Conservation (phyloP, 2,113 vertebrate species). For the Mixornis gularis region DNA sequence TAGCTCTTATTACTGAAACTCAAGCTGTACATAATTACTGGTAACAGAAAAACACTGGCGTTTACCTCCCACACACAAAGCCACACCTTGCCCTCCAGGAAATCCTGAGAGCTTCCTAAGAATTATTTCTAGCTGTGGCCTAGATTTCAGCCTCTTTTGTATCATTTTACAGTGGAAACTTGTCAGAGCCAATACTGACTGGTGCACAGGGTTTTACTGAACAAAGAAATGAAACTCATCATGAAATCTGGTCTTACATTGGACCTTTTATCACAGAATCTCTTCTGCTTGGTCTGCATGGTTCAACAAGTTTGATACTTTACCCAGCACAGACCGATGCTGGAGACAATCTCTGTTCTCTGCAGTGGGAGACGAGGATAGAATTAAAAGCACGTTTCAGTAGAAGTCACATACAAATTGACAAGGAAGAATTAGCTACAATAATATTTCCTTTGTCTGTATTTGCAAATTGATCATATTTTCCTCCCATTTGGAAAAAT, state of each 20-base stretch:
- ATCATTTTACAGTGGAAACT: background rate
- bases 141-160: conserved; percentile 33
- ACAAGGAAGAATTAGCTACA: background rate
- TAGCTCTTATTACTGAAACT: conserved; percentile 42
- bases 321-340: background rate
- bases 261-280: background rate
- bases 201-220: background rate
- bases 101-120: conserved; percentile 39
- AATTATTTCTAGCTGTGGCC: conserved; percentile 23
- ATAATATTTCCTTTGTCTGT: background rate
- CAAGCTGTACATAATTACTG: conserved; percentile 48
- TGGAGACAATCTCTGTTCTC: background rate
- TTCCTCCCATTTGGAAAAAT: background rate
- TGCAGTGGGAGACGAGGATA: background rate
- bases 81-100: conserved; percentile 53
- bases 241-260: background rate
- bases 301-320: background rate
- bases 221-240: background rate
- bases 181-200: background rate
- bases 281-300: background rate
- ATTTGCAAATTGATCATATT: background rate
- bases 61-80: background rate
- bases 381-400: background rate
- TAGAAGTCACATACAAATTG: background rate
- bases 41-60: conserved; percentile 9